Conservation (phyloP, 2,888 invertebrate species). For the Dendrolimus pini region DNA sequence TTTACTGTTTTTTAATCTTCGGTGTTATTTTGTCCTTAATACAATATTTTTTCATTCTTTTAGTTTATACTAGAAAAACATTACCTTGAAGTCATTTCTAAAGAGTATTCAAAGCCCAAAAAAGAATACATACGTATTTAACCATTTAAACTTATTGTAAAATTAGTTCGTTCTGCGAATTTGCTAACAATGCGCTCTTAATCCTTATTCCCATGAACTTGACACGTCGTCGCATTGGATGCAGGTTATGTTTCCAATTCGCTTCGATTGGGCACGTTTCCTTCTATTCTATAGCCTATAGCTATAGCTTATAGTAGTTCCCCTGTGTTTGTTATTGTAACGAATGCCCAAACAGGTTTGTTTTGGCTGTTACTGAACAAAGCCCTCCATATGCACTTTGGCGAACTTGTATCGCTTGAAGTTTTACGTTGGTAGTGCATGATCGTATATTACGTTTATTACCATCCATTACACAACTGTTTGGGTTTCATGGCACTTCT, state of each 20-base stretch:
- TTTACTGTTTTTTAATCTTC: too few relatives aligned
- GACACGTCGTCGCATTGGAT: constrained; percentile 43
- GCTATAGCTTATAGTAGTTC: constrained; percentile 29
- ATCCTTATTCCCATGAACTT: constrained; percentile 46
- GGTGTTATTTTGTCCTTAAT: too few relatives aligned
- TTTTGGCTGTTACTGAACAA: constrained; percentile 69
- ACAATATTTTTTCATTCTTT: too few relatives aligned
- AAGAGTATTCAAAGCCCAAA: too few relatives aligned
- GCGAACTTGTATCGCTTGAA: constrained; percentile 47
- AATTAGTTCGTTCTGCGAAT: constrained; percentile 37
- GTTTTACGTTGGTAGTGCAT: constrained; percentile 48
- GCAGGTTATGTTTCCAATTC: constrained; percentile 45
- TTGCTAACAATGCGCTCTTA: constrained; percentile 54
- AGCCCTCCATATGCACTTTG: constrained; percentile 47
- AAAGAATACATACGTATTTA: too few relatives aligned
- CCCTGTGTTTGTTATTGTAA: constrained; percentile 63
- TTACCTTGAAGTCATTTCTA: too few relatives aligned
- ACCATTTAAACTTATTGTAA: too few relatives aligned
- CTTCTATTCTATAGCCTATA: constrained; percentile 19
- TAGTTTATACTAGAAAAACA: too few relatives aligned
- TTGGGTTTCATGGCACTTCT: constrained; percentile 32
- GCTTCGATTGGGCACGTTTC: constrained; percentile 58
- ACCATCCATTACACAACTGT: constrained; percentile 39
- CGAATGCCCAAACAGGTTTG: constrained; percentile 64
- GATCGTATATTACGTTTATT: constrained; percentile 36